Percentiles rank a stretch among this genome's conserved stretches.
phyloP scores from a whole-genome alignment of 1,140 invertebrate genomes.

The Drosophila arawakana region DNA sequence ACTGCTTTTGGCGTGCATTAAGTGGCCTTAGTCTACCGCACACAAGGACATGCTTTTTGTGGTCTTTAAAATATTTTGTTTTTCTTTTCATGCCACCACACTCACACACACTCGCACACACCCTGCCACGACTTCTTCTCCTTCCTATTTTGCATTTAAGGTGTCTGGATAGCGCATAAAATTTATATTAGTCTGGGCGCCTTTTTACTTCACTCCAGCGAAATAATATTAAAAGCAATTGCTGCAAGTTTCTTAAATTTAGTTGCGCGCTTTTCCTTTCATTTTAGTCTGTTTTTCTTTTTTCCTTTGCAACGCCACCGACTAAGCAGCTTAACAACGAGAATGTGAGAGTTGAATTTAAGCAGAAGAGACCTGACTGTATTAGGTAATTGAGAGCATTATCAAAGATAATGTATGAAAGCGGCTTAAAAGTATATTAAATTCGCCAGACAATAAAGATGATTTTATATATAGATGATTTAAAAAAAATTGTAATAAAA shows the following conservation, averaged over 20 bases:
- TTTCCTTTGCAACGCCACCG: no score
- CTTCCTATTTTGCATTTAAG: conserved; percentile 23
- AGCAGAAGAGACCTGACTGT: neutral
- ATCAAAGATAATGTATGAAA: conserved; percentile 21
- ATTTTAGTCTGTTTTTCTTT: neutral
- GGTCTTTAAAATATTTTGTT: conserved; percentile 71
- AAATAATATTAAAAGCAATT: conserved; percentile 43
- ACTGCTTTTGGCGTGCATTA: conserved; percentile 81
- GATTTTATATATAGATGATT: no score
- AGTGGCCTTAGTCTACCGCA: conserved; percentile 75
- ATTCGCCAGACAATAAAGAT: neutral
- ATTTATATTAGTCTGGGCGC: conserved; percentile 57
- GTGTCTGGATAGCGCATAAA: conserved; percentile 61
- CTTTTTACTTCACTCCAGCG: neutral
- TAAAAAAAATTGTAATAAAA: no score
- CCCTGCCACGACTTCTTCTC: neutral
- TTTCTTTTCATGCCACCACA: neutral
- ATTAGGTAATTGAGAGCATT: conserved; percentile 27
- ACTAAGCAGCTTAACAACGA: conserved; percentile 35
- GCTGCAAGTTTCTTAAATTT: conserved; percentile 37
- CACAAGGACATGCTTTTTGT: conserved; percentile 77
- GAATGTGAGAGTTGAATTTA: conserved; percentile 8
- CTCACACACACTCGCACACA: neutral
- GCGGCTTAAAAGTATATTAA: conserved; percentile 14
- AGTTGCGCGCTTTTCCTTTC: conserved; percentile 12